Conservation (phyloP, 1,140 invertebrate species). For the Papilio polytes region DNA sequence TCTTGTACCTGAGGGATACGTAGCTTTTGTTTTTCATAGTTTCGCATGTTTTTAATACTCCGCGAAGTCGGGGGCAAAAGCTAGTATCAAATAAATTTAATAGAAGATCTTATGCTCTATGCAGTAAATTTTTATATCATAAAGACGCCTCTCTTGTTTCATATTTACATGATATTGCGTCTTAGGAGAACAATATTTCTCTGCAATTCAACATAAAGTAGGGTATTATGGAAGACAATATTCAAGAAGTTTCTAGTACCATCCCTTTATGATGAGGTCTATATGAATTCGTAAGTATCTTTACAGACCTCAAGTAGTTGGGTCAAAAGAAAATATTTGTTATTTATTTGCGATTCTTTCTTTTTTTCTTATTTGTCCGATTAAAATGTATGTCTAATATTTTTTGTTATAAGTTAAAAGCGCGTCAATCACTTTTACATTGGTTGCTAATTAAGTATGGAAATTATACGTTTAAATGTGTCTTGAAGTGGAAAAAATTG, state of each 20-base stretch:
- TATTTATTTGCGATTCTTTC: background rate
- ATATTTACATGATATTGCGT: slow-evolving; percentile 37
- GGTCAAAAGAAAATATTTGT: slow-evolving; percentile 9
- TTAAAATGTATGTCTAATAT: background rate
- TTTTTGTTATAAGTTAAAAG: too few species aligned
- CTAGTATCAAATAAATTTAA: too few species aligned
- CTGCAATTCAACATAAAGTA: slow-evolving; percentile 33
- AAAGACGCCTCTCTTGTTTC: slow-evolving; percentile 15
- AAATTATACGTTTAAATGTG: too few species aligned
- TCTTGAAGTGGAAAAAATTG: too few species aligned
- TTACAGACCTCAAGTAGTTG: slow-evolving; percentile 19
- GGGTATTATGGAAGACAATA: slow-evolving; percentile 40
- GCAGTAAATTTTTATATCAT: slow-evolving; percentile 15
- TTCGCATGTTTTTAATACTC: too few species aligned
- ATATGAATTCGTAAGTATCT: slow-evolving; percentile 17
- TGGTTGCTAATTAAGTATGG: too few species aligned
- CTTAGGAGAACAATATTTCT: slow-evolving; percentile 42
- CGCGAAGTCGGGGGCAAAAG: too few species aligned
- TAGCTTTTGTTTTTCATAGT: too few species aligned
- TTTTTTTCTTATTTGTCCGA: slow-evolving; percentile 22
- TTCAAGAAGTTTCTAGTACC: slow-evolving; percentile 36
- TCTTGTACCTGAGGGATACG: too few species aligned
- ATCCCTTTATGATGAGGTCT: slow-evolving; percentile 27
- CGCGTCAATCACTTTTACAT: too few species aligned
- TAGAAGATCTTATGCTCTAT: background rate